A percentile compares a stretch with the other conserved stretches of the same genome.
phyloP scores from a whole-genome alignment of 1,140 invertebrate species.

The Cotesia chilonis region DNA sequence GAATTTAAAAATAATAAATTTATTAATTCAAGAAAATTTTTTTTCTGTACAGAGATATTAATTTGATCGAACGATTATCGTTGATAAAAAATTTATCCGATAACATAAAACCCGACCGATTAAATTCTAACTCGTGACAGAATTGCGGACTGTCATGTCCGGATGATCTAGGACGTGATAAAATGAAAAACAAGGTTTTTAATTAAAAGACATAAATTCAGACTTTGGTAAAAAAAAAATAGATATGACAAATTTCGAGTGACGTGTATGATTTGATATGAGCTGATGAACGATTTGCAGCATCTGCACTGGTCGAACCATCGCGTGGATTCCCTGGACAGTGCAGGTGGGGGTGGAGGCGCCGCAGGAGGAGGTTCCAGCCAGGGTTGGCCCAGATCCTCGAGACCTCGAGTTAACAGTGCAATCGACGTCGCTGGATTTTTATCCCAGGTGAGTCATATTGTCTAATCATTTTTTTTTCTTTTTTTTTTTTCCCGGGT shows the following conservation, averaged over 20 bases:
- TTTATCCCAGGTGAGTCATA: constrained; percentile 71
- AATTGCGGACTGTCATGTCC: no score
- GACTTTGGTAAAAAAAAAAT: no score
- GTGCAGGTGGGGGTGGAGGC: constrained; percentile 67
- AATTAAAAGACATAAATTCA: no score
- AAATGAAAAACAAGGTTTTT: not conserved
- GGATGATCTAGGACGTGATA: not conserved
- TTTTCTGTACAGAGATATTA: no score
- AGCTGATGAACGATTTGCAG: constrained; percentile 62
- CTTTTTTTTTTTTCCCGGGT: not conserved
- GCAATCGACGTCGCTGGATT: constrained; percentile 81
- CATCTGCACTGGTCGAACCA: constrained; percentile 75
- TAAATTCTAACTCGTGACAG: no score
- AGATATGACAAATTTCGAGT: constrained; percentile 1
- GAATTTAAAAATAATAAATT: no score
- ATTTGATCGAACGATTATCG: no score
- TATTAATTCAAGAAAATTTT: no score
- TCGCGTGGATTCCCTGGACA: constrained; percentile 70
- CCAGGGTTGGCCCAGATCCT: constrained; percentile 66
- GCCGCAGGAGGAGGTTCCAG: constrained; percentile 29
- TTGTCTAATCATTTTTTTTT: constrained; percentile 17
- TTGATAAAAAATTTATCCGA: no score
- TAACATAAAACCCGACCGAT: no score
- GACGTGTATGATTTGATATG: not conserved
- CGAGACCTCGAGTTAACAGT: constrained; percentile 77